Evolutionary conservation across 2,113 vertebrate species (phyloP), one percentile per base, ranked within the genome.

Genomic region (Nestor notabilis): DNA sequence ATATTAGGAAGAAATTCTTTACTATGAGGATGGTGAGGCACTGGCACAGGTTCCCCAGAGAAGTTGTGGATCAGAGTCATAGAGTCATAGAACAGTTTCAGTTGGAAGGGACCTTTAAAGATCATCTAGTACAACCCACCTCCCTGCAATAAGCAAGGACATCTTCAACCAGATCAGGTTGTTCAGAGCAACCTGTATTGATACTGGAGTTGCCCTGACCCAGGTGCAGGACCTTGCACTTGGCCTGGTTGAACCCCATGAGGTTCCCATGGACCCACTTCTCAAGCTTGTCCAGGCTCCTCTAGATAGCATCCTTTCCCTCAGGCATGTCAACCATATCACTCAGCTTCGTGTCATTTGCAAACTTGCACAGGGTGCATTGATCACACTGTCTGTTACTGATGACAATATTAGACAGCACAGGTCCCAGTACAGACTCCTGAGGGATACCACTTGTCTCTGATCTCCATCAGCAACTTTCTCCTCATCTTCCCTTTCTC

Each of bases 271-370:
- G 14, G 20, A 19, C 24, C 17, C 12, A 13, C 1, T 49, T 83
- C 44, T 70, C 1, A 2, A 58, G 6, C 47, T 21, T 79, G 21
- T 60, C 15, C 11, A 55, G 21, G 13, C 33, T 18, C 11, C 28
- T 53, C 1, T 75, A n/a, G 7, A 31, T 7, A 3, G 28, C 23
- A 39, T 64, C 20, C 31, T 1, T 2, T 53, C 24, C 29, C 35
- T 78, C 15, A 17, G n/a, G 7, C 1, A 0, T 20, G 8, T 52
- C 29, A 68, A 1, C 27, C 3, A 1, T 24, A 49, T 11, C 21
- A 29, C 41, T 61, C 50, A 66, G 24, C 27, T 53, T 64, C 7
- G 7, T 7, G 6, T 47, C 3, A 5, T 18, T 27, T 17, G 39
- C 24, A 74, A 33, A 35, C 4, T 47, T 78, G 19, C 20, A 49